A percentile compares a stretch with the other conserved stretches of the same genome.
Conservation (phyloP, 2,888 invertebrate species). For the Pammene aurita region DNA sequence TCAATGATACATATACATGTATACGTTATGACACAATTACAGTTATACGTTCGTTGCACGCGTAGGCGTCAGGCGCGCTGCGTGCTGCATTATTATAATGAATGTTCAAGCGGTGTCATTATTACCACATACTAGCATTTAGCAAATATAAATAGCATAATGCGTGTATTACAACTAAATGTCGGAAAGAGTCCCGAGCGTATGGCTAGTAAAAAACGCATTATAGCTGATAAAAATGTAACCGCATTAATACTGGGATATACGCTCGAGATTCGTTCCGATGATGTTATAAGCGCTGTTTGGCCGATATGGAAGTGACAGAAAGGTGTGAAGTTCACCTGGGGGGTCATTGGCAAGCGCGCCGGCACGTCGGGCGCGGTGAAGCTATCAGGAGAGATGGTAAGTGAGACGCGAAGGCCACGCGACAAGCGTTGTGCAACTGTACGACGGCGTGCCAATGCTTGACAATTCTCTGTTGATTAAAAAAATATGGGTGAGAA, state of each 20-base stretch:
- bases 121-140: conserved; percentile 14
- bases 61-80: conserved; percentile 2
- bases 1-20: neutral
- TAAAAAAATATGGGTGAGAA: conserved; percentile 33
- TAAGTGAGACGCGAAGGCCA: conserved; percentile 41
- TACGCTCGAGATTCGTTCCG: neutral
- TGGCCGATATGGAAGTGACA: conserved; percentile 26
- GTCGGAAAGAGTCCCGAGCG: conserved; percentile 13
- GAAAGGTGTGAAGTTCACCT: conserved; percentile 40
- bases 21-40: conserved; percentile 8
- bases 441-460: conserved; percentile 40
- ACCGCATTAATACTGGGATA: neutral
- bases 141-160: conserved; percentile 5
- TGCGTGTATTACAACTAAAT: neutral
- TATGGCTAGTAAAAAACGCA: neutral
- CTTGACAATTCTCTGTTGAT: conserved; percentile 41
- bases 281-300: conserved; percentile 15
- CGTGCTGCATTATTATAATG: conserved; percentile 1
- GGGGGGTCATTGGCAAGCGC: conserved; percentile 42
- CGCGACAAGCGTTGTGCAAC: conserved; percentile 41
- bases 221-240: neutral
- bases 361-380: conserved; percentile 39
- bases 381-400: conserved; percentile 42
- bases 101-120: conserved; percentile 3
- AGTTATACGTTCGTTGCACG: neutral